These are phyloP conservation scores for Mythimna ferrago DNA, from an alignment of 2,888 invertebrate species.

Conservation along the genomic window DNA sequence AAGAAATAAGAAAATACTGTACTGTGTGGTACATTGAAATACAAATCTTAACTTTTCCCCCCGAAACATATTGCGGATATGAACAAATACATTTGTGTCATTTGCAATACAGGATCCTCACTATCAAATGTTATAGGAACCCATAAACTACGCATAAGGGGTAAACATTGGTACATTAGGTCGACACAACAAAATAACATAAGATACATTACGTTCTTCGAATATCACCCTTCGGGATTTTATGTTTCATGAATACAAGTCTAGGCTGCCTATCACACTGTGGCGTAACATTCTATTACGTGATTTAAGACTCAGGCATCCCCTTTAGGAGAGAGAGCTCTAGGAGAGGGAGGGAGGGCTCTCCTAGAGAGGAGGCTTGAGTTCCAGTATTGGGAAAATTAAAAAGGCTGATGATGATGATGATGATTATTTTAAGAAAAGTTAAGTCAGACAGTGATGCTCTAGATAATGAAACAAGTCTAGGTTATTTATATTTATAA, in stretches of 20 bases:
- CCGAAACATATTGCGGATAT: neutral
- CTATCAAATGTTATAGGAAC: slow-evolving; percentile 58
- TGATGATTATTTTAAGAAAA: no score
- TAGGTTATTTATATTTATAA: no score
- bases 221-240: slow-evolving; percentile 67
- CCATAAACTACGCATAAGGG: slow-evolving; percentile 55
- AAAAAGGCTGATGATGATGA: no score
- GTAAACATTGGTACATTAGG: slow-evolving; percentile 65
- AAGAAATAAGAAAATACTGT: neutral
- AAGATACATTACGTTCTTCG: slow-evolving; percentile 62
- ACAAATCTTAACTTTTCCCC: neutral
- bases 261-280: slow-evolving; percentile 48
- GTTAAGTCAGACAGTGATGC: no score
- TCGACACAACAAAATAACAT: slow-evolving; percentile 67
- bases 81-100: slow-evolving; percentile 45
- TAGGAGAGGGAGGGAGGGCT: no score
- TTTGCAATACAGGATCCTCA: slow-evolving; percentile 41
- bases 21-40: neutral
- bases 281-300: neutral
- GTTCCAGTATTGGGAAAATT: no score
- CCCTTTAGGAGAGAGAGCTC: no score
- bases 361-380: no score
- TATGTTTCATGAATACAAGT: slow-evolving; percentile 58
- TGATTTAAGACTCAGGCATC: no score
- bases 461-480: no score